Percentiles rank a stretch among this genome's conserved stretches.
Conservation (phyloP, 2,113 vertebrate species). For the Spea multiplicata region DNA sequence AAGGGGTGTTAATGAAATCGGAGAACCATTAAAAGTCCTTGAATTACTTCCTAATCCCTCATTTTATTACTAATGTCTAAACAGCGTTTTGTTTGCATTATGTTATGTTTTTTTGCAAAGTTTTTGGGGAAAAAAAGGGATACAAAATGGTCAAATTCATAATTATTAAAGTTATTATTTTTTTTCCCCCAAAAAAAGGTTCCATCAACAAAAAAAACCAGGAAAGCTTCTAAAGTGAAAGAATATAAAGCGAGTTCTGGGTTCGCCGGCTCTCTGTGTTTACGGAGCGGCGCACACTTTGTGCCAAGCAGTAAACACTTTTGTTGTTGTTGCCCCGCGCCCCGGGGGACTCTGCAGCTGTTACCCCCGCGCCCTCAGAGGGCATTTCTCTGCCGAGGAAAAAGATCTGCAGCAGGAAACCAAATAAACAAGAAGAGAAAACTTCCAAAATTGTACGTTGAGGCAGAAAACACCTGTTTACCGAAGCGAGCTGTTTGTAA, state of each 20-base stretch:
- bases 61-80: not conserved
- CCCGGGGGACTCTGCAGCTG: conserved; percentile 63
- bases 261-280: not conserved
- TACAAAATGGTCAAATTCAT: too few species aligned
- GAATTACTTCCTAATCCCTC: not conserved
- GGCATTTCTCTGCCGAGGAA: conserved; percentile 50
- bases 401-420: conserved; percentile 63
- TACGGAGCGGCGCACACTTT: conserved; percentile 33
- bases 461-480: conserved; percentile 55
- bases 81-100: too few species aligned
- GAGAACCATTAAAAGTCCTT: not conserved
- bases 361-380: conserved; percentile 57
- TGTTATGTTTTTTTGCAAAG: too few species aligned
- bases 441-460: conserved; percentile 13
- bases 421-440: conserved; percentile 57
- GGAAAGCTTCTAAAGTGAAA: not conserved
- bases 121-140: too few species aligned
- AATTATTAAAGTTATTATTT: too few species aligned
- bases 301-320: conserved; percentile 72
- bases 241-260: not conserved
- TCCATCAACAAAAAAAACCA: not conserved
- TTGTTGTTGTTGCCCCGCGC: conserved; percentile 56
- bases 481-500: conserved; percentile 53
- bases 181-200: not conserved
- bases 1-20: conserved; percentile 41